Evolutionary conservation across 2,888 invertebrate genomes (phyloP).

Genomic region (Acrobasis repandana): DNA sequence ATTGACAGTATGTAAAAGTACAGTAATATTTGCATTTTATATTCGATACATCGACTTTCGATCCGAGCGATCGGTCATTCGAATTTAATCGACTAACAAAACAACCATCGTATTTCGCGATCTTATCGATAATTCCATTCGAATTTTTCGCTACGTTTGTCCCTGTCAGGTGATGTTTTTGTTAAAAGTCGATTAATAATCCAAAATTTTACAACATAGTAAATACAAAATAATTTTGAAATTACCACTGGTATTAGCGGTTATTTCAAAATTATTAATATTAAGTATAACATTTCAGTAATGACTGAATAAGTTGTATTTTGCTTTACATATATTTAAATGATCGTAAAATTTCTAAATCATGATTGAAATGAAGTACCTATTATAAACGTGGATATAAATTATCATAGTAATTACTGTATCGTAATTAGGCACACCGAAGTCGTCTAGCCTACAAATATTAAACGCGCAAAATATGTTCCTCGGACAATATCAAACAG

Average conservation of each 20-base stretch:
- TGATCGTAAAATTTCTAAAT: not conserved
- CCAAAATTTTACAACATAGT: not conserved
- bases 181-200: not conserved
- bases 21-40: not conserved
- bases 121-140: slow-evolving; percentile 9
- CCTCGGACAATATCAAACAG: slow-evolving; percentile 4
- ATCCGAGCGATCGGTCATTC: not conserved
- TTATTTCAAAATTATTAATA: not conserved
- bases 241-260: not conserved
- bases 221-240: no score
- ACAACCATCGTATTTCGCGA: slow-evolving; percentile 3
- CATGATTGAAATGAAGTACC: not conserved
- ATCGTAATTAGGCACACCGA: slow-evolving; percentile 7
- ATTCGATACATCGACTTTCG: slow-evolving; percentile 11
- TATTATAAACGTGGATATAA: not conserved
- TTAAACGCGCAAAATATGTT: not conserved
- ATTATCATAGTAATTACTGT: not conserved
- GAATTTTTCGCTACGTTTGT: slow-evolving; percentile 15
- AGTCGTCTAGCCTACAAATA: not conserved
- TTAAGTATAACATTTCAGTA: not conserved
- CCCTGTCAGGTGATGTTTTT: not conserved
- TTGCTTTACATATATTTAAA: not conserved
- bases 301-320: not conserved
- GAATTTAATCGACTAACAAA: slow-evolving; percentile 11
- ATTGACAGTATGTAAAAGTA: not conserved